Conservation (phyloP, 2,888 invertebrate species). For the Hololepta plana region DNA sequence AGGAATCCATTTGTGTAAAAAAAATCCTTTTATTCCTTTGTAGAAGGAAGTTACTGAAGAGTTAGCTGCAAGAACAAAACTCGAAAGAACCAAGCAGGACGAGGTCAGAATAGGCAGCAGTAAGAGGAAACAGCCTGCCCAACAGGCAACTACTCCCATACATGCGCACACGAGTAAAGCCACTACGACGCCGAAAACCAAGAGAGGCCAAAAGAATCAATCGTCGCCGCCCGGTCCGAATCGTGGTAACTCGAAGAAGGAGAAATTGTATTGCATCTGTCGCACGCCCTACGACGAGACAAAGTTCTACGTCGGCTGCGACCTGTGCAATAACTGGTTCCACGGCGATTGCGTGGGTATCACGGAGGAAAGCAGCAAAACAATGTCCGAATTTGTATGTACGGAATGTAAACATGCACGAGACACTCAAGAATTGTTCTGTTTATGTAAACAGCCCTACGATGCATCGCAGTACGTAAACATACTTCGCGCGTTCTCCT, state of each 20-base stretch:
- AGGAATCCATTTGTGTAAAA: constrained; percentile 4
- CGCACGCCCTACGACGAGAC: constrained; percentile 90
- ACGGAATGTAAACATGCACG: constrained; percentile 69
- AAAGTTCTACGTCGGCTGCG: constrained; percentile 97
- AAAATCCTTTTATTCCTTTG: constrained; percentile 11
- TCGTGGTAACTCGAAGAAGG: constrained; percentile 32
- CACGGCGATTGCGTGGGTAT: constrained; percentile 94
- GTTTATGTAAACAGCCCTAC: constrained; percentile 89
- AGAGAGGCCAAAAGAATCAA: constrained; percentile 10
- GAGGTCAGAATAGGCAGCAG: constrained; percentile 38
- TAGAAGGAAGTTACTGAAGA: constrained; percentile 61
- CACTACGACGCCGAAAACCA: constrained; percentile 3
- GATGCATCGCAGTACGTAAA: constrained; percentile 83
- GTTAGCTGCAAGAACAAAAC: constrained; percentile 48
- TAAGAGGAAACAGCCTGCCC: constrained; percentile 33
- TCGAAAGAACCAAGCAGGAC: constrained; percentile 44
- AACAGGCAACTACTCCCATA: constrained; percentile 22
- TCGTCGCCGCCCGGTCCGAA: constrained; percentile 8
- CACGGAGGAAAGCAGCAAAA: constrained; percentile 78
- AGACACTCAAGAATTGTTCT: constrained; percentile 85
- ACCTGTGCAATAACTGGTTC: constrained; percentile 96
- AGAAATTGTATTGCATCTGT: constrained; percentile 80
- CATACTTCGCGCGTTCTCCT: background rate
- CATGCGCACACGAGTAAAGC: constrained; percentile 15
- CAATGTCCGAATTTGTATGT: constrained; percentile 79